Conservation (phyloP, 2,797 vertebrate genomes). For the Protosalanx chinensis region DNA sequence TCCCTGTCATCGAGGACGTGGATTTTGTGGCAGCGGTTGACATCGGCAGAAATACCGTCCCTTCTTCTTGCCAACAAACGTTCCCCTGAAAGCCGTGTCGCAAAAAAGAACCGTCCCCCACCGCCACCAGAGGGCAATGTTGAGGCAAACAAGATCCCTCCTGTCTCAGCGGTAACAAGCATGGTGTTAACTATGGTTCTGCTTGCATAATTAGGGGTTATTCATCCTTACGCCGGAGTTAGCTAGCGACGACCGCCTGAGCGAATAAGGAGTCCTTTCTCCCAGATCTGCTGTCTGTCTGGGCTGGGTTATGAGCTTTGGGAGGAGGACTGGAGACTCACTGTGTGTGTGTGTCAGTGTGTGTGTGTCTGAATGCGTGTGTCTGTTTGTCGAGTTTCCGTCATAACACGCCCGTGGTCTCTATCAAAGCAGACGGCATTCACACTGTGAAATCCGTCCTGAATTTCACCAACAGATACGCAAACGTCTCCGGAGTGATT, state of each 20-base stretch:
- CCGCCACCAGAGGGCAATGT: conserved; percentile 67
- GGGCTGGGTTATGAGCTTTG: conserved; percentile 34
- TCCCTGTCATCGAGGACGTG: too few relatives aligned
- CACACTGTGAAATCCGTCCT: conserved; percentile 53
- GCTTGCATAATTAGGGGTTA: conserved; percentile 34
- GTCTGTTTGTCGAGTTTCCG: not conserved
- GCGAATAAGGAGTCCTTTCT: conserved; percentile 54
- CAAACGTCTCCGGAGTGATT: conserved; percentile 67
- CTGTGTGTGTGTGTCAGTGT: conserved; percentile 13
- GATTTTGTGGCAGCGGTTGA: too few relatives aligned
- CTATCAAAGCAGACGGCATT: conserved; percentile 35
- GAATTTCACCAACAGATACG: conserved; percentile 66
- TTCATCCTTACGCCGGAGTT: conserved; percentile 57
- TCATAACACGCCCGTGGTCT: not conserved
- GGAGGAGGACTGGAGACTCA: conserved; percentile 37
- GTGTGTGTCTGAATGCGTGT: not conserved
- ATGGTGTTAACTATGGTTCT: conserved; percentile 37
- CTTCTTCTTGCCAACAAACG: too few relatives aligned
- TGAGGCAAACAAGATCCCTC: conserved; percentile 52
- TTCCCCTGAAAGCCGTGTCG: too few relatives aligned
- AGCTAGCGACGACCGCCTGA: conserved; percentile 49
- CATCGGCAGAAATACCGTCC: not conserved
- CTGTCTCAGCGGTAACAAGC: conserved; percentile 25
- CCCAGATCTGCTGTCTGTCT: conserved; percentile 49
- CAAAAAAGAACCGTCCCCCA: not conserved